A percentile compares a stretch with the other conserved stretches of the same genome.
Conservation (phyloP, 1,140 invertebrate genomes). For the Bombus sylvicola region DNA sequence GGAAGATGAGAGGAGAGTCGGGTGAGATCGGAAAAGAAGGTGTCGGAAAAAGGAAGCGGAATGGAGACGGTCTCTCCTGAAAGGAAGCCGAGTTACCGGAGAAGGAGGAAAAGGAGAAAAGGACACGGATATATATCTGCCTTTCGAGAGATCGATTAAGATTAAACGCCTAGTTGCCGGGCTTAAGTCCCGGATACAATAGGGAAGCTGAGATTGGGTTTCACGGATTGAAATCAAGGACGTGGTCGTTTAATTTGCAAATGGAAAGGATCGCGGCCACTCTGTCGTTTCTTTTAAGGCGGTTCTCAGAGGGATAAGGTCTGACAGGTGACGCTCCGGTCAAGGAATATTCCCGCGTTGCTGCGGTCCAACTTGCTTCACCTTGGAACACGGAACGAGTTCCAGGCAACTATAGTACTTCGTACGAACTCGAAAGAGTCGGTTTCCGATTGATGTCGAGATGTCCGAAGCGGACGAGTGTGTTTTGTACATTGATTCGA, state of each 20-base stretch:
- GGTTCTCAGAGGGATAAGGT: background rate
- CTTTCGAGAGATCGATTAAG: constrained; percentile 70
- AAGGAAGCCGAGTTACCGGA: constrained; percentile 43
- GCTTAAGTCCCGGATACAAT: constrained; percentile 69
- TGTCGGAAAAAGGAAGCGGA: constrained; percentile 49
- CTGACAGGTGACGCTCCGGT: constrained; percentile 18
- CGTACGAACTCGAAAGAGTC: too few species aligned
- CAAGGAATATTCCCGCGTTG: constrained; percentile 16
- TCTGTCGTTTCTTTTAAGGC: background rate
- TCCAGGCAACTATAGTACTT: too few species aligned
- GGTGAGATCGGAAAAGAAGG: constrained; percentile 22
- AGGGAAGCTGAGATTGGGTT: constrained; percentile 63
- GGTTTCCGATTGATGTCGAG: too few species aligned
- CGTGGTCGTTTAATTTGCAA: constrained; percentile 70
- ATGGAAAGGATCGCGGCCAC: constrained; percentile 56
- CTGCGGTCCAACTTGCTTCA: too few species aligned
- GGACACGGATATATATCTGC: constrained; percentile 36
- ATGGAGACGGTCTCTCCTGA: constrained; percentile 28
- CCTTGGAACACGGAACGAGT: too few species aligned
- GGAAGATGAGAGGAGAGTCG: background rate
- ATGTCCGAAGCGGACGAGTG: too few species aligned
- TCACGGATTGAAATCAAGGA: constrained; percentile 67
- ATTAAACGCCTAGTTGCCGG: constrained; percentile 68
- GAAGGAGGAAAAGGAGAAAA: constrained; percentile 34
- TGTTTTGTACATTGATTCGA: too few species aligned